phyloP scores from a whole-genome alignment of 2,113 vertebrate species.

The Laticauda colubrina region DNA sequence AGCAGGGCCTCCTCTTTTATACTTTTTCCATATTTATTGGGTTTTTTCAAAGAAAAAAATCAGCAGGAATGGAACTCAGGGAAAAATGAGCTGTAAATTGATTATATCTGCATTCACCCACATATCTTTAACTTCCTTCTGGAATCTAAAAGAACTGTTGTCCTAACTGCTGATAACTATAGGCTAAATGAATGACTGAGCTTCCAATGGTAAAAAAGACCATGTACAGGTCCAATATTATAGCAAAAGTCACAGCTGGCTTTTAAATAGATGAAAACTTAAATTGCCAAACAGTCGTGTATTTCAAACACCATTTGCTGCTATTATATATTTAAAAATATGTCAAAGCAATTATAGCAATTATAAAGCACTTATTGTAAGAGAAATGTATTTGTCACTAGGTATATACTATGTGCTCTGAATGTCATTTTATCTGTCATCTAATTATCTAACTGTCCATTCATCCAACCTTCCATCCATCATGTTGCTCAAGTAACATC shows the following conservation, averaged over 20 bases:
- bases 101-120: not conserved
- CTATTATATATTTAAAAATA: not conserved
- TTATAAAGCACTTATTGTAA: not conserved
- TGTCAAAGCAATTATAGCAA: not conserved
- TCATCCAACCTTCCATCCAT: not conserved
- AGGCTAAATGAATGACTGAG: not conserved
- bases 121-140: not conserved
- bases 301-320: not conserved
- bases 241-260: not conserved
- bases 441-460: not conserved
- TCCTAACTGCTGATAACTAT: not conserved
- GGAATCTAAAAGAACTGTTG: not conserved
- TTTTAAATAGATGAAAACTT: not conserved
- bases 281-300: not conserved
- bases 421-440: not conserved
- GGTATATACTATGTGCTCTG: not conserved
- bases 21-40: not conserved
- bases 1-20: not conserved
- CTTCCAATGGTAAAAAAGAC: not conserved
- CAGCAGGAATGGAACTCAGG: not conserved
- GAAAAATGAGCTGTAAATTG: not conserved
- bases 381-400: not conserved
- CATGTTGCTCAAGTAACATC: not conserved
- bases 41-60: not conserved
- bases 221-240: constrained; percentile 28